phyloP scores from a whole-genome alignment of 2,888 invertebrate genomes.

The Aromia moschata region DNA sequence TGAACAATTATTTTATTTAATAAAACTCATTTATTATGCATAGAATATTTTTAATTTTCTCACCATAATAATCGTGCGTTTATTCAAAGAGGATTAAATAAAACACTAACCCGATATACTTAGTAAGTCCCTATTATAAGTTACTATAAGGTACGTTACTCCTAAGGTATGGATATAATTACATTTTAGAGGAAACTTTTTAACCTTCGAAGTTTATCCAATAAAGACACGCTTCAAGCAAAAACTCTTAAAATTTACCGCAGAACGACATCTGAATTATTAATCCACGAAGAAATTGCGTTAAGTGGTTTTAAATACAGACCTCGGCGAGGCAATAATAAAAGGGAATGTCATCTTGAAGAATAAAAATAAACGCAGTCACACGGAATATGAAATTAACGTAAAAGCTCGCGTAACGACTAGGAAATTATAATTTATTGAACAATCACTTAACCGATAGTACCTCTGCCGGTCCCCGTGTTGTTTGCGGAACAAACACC shows the following conservation, averaged over 20 bases:
- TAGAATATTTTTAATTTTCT: too few species aligned
- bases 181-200: conserved; percentile 12
- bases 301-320: conserved; percentile 25
- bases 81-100: too few species aligned
- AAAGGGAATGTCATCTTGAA: conserved; percentile 18
- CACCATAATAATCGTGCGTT: too few species aligned
- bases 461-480: not conserved
- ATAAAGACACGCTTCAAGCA: not conserved
- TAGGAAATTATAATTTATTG: conserved; percentile 11
- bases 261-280: conserved; percentile 14
- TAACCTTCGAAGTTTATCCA: conserved; percentile 5
- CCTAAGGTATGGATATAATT: too few species aligned
- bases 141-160: too few species aligned
- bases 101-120: too few species aligned
- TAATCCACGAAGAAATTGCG: conserved; percentile 16
- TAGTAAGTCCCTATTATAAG: too few species aligned
- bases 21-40: too few species aligned
- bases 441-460: conserved; percentile 11
- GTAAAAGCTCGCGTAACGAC: conserved; percentile 7
- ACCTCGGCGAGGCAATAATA: conserved; percentile 17
- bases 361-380: conserved; percentile 17
- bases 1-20: too few species aligned
- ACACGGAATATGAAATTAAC: conserved; percentile 18
- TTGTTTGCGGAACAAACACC: conserved; percentile 14
- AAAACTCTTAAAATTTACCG: conserved; percentile 16